Evolutionary conservation across 2,888 invertebrate genomes (phyloP).

Genomic region (Sclerodermus sp.): DNA sequence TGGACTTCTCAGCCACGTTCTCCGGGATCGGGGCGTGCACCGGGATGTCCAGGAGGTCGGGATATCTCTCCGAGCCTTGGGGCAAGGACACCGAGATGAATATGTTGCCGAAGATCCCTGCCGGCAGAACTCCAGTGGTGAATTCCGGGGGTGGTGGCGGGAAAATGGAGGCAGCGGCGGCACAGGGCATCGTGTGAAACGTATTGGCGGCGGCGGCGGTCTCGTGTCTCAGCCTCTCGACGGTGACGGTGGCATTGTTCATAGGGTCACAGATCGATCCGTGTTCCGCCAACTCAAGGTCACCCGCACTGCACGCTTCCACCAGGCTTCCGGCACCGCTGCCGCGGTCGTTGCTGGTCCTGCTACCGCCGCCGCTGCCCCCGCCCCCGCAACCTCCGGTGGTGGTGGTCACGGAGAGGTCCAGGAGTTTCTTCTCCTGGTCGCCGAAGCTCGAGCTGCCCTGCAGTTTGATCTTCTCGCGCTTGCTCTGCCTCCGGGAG

Average conservation of each 20-base stretch:
- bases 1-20: conserved; percentile 42
- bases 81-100: conserved; percentile 81
- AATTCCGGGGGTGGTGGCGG: conserved; percentile 57
- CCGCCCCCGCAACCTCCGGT: conserved; percentile 58
- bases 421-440: conserved; percentile 84
- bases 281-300: conserved; percentile 46
- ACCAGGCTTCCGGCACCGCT: conserved; percentile 41
- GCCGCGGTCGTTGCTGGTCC: conserved; percentile 39
- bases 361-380: conserved; percentile 61
- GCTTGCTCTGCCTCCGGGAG: conserved; percentile 59
- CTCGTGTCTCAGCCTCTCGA: conserved; percentile 43
- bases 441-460: conserved; percentile 83
- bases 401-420: conserved; percentile 76
- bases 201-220: conserved; percentile 35
- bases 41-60: conserved; percentile 77
- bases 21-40: conserved; percentile 36
- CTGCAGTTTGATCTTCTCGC: conserved; percentile 71
- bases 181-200: conserved; percentile 56
- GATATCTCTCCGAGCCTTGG: conserved; percentile 76
- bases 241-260: conserved; percentile 57
- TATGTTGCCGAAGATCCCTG: conserved; percentile 72
- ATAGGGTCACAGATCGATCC: conserved; percentile 44
- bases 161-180: conserved; percentile 50
- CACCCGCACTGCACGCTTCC: conserved; percentile 47
- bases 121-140: conserved; percentile 59